These are phyloP conservation scores for Aphelinus atriplicis DNA, from an alignment of 1,140 invertebrate genomes.

Conservation along the genomic window DNA sequence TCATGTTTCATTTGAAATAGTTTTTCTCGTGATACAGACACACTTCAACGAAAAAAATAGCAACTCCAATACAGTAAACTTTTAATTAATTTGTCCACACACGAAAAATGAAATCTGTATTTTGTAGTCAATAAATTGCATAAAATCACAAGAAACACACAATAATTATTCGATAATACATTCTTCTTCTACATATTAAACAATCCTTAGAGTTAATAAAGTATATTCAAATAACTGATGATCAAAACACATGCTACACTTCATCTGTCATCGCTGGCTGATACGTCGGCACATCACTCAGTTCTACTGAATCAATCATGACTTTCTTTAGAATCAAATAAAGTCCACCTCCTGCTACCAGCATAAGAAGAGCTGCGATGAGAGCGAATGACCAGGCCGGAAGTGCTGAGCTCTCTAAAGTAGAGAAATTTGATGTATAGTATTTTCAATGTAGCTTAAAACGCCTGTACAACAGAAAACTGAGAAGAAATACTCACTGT, in stretches of 20 bases:
- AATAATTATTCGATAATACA: slow-evolving; percentile 7
- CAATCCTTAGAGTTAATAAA: neutral
- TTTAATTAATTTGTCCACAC: too few species aligned
- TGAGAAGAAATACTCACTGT: slow-evolving; percentile 69
- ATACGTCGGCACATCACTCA: slow-evolving; percentile 50
- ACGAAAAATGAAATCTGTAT: slow-evolving; percentile 16
- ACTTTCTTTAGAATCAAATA: slow-evolving; percentile 75
- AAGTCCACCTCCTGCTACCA: slow-evolving; percentile 73
- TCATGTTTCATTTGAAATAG: too few species aligned
- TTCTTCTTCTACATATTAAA: neutral
- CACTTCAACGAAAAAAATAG: too few species aligned
- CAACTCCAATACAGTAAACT: too few species aligned
- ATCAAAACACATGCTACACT: slow-evolving; percentile 15
- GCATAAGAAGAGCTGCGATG: slow-evolving; percentile 73
- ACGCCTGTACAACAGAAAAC: too few species aligned
- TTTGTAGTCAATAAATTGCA: slow-evolving; percentile 18
- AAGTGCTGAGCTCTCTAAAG: slow-evolving; percentile 70
- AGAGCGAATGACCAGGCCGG: slow-evolving; percentile 79
- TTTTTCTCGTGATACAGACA: too few species aligned
- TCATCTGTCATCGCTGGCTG: slow-evolving; percentile 60
- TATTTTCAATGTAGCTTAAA: too few species aligned
- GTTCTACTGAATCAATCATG: slow-evolving; percentile 63
- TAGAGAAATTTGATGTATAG: too few species aligned
- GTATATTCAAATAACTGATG: neutral
- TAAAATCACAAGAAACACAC: slow-evolving; percentile 24